Evolutionary conservation across 2,797 vertebrate genomes (phyloP), one percentile per base, ranked within the genome.

Genomic region (Phylloscopus collybita): DNA sequence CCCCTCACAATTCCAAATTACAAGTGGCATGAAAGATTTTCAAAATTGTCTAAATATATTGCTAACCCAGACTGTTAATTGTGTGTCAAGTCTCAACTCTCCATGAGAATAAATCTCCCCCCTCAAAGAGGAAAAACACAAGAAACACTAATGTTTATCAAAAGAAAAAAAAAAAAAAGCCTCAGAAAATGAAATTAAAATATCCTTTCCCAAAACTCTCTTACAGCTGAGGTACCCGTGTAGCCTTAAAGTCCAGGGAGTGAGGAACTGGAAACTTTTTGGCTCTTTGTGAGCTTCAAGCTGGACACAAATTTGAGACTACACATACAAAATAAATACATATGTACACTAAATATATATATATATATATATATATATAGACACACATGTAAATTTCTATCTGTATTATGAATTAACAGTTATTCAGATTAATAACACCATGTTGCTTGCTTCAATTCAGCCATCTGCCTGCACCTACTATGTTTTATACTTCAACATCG

Each of bases 21-120:
- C 54, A 64, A 38, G 34, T 0, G 2, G 26, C 14, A 62, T 29
- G 69, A 85, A 91, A 93, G 66, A 47, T 47, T 78, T 85, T 90
- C 81, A 82, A 38, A 90, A 54, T 66, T 81, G 78, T 44, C 89
- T 95, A 75, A 95, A 88, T 86, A 69, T 50, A 85, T 53, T 44
- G 8, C 45, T 66, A 60, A 64, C 80, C 85, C 61, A 0, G 42
- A 83, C 74, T 97, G 78, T 67, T 94, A 89, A 78, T 51, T 95
- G 40, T 5, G 26, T 79, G 95, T 93, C 91, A 89, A 34, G 59
- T 76, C 74, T 89, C 79, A 92, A 49, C 65, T 75, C 38, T 67
- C 65, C 36, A 19, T 1, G 5, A 92, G 60, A 80, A 32, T 86
- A 13, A 82, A 67, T 51, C 45, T 25, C 20, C 26, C 42, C 38